These are phyloP conservation scores for Macaca nemestrina DNA, from an alignment of 2,113 vertebrate species.

Conservation along the genomic window DNA sequence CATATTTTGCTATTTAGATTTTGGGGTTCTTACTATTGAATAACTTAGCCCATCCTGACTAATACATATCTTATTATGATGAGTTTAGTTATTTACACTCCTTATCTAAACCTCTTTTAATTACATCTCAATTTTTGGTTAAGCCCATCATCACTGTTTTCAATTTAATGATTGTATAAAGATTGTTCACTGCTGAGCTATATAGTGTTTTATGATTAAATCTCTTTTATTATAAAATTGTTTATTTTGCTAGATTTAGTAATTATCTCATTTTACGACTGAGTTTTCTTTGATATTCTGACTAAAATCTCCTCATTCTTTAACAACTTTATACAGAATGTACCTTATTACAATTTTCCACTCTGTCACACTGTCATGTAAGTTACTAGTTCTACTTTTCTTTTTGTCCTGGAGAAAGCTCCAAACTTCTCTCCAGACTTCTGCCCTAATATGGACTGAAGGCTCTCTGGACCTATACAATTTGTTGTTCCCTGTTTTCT, in stretches of 20 bases:
- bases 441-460: not conserved
- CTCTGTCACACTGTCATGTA: not conserved
- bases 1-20: not conserved
- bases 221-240: not conserved
- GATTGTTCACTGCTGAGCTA: not conserved
- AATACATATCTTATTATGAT: not conserved
- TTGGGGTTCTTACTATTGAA: not conserved
- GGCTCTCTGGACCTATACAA: not conserved
- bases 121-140: constrained; percentile 25
- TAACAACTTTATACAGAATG: not conserved
- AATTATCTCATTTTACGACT: not conserved
- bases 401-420: not conserved
- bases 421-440: not conserved
- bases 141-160: not conserved
- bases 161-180: not conserved
- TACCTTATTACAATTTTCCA: not conserved
- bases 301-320: not conserved
- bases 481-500: not conserved
- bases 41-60: not conserved
- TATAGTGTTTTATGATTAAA: not conserved
- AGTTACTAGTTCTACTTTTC: not conserved
- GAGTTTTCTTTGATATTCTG: not conserved
- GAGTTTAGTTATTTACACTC: not conserved
- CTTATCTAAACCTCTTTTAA: not conserved
- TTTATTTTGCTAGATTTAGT: not conserved